Base-by-base conservation (phyloP, 2,113 vertebrate species). In the Entosphenus tridentatus region DNA sequence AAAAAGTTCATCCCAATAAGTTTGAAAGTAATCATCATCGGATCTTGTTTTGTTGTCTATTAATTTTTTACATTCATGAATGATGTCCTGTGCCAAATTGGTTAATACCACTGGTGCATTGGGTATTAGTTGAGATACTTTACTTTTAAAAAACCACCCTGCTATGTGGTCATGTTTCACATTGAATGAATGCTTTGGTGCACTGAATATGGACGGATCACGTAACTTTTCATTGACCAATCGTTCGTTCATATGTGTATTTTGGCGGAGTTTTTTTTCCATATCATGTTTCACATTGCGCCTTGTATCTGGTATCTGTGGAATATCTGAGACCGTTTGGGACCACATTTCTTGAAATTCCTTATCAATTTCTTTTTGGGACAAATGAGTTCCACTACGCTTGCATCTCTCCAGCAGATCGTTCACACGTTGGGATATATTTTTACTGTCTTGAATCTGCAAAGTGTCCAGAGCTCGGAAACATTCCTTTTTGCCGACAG, bases 341-440 rank as follows among this genome's bases (percentile, higher is more conserved):
- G 65, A 74, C 82, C 82, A 85, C 68, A 78, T 82, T 8, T 73
- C 73, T 39, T 77, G 78, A 80, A 83, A 83, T 71, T 81, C 78
- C 6, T 74, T 67, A 65, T 80, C 72, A 10, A 83, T 73, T 14
- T 78, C 72, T 57, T 57, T 10, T 68, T 77, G 76, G 68, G 75
- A 57, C 16, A 78, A 57, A 7, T 77, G 68, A 57, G 57, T 18
- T 11, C 79, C 72, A 2, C 57, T 75, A 56, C 72, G 72, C 67
- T 73, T 80, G 70, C 75, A 76, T 10, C 68, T 73, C 65, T 78
- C 72, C 21, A 77, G 9, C 12, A 82, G 77, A 55, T 69, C 67
- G 3, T 21, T 67, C 3, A 82, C 57, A 70, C 74, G 80, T 8
- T 71, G 73, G 72, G 82, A 77, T 68, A 80, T 72, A 9, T 77